phyloP scores from a whole-genome alignment of 2,113 vertebrate genomes.

The Coptodon bakossiorum region DNA sequence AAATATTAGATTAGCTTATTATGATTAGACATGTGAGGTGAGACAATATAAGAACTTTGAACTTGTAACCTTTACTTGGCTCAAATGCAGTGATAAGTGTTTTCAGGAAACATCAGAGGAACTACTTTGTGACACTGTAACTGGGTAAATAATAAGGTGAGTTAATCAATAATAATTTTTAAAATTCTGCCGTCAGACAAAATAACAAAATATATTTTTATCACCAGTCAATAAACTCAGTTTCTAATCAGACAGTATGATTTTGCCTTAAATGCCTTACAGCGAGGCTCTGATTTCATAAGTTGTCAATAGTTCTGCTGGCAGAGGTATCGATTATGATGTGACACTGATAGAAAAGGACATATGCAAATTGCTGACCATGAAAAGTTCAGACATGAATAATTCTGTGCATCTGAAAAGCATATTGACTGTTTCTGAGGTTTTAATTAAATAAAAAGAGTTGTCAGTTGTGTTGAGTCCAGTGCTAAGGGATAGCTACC shows the following conservation, averaged over 20 bases:
- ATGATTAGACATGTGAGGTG: not conserved
- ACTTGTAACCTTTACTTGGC: not conserved
- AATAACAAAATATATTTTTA: not conserved
- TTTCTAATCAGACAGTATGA: not conserved
- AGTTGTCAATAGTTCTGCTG: not conserved
- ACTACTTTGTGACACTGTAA: not conserved
- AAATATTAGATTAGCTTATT: not conserved
- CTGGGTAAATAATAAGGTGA: no score
- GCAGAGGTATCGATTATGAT: not conserved
- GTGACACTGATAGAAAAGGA: not conserved
- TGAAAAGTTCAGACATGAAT: not conserved
- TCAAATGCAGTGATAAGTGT: not conserved
- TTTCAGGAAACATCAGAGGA: not conserved
- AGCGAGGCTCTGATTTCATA: not conserved
- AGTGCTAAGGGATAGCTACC: not conserved
- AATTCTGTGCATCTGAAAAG: not conserved
- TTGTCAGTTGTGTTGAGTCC: not conserved
- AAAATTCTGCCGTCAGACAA: fast-evolving
- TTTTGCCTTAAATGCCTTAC: not conserved
- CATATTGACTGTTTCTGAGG: not conserved
- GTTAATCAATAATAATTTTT: fast-evolving
- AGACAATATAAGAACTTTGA: not conserved
- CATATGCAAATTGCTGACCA: not conserved
- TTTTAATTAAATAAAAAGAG: not conserved
- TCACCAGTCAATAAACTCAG: not conserved